Conservation (phyloP, 2,888 invertebrate species). For the Drepanosiphum platanoidis region DNA sequence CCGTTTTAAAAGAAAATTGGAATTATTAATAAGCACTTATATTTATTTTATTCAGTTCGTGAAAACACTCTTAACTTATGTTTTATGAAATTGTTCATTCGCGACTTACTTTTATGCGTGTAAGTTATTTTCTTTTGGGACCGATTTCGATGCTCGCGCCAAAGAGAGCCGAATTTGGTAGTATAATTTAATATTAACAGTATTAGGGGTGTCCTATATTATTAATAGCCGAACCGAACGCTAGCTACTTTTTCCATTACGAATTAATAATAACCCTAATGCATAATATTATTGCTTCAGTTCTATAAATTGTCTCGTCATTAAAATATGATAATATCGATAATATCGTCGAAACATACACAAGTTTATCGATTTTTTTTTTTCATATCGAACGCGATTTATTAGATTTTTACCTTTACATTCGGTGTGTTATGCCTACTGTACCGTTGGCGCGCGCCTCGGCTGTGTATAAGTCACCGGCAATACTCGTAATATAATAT, state of each 20-base stretch:
- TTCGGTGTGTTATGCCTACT: too few relatives aligned
- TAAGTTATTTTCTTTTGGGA: not conserved
- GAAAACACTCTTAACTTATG: too few relatives aligned
- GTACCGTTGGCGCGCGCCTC: too few relatives aligned
- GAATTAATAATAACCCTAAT: not conserved
- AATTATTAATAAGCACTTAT: not conserved
- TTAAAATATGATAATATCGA: not conserved
- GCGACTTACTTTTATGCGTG: not conserved
- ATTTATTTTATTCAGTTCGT: too few relatives aligned
- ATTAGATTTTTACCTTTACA: slow-evolving; percentile 7
- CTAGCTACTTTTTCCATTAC: not conserved
- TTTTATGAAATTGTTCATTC: not conserved
- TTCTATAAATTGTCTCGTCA: not conserved
- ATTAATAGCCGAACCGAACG: not conserved
- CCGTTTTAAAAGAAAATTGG: not conserved
- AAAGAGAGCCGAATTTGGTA: not conserved
- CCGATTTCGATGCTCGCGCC: not conserved
- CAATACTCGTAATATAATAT: too few relatives aligned
- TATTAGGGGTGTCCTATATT: not conserved
- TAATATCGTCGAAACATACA: too few relatives aligned
- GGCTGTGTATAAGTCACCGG: too few relatives aligned
- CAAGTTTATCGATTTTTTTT: not conserved
- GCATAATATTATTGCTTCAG: not conserved
- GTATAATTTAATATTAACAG: not conserved
- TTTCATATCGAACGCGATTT: not conserved